Conservation (phyloP, 2,797 vertebrate species). For the Poecilia gillii region DNA sequence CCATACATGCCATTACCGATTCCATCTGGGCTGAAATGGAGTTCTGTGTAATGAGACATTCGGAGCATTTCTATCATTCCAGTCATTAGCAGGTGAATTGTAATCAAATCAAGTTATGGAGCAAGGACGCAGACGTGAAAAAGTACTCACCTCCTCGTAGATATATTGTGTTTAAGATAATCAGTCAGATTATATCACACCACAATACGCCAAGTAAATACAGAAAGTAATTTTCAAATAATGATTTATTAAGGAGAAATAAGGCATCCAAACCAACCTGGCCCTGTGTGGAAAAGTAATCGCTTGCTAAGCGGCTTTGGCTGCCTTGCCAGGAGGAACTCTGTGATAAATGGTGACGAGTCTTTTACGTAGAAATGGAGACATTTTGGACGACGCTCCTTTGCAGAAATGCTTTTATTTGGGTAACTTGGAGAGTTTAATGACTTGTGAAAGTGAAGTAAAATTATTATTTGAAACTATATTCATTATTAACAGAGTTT, state of each 20-base stretch:
- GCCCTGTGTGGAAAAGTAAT: neutral
- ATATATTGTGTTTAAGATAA: neutral
- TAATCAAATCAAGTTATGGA: neutral
- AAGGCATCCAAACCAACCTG: neutral
- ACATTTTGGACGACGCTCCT: neutral
- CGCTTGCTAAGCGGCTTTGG: neutral
- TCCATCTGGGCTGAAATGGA: neutral
- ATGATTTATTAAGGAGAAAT: neutral
- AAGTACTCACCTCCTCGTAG: neutral
- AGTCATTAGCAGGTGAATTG: neutral
- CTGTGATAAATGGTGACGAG: neutral
- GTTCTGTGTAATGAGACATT: constrained; percentile 2
- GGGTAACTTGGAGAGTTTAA: neutral
- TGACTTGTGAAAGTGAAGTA: neutral
- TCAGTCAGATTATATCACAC: neutral
- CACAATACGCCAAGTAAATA: neutral
- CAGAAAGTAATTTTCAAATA: neutral
- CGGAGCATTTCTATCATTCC: neutral
- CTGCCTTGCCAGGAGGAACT: neutral
- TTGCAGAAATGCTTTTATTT: neutral
- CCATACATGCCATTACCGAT: neutral
- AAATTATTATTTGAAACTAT: neutral
- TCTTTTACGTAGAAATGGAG: neutral
- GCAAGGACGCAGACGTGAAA: neutral
- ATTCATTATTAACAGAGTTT: neutral